A percentile compares a stretch with the other conserved stretches of the same genome.
phyloP scores from a whole-genome alignment of 2,888 invertebrate species.

The Acheta domesticus region DNA sequence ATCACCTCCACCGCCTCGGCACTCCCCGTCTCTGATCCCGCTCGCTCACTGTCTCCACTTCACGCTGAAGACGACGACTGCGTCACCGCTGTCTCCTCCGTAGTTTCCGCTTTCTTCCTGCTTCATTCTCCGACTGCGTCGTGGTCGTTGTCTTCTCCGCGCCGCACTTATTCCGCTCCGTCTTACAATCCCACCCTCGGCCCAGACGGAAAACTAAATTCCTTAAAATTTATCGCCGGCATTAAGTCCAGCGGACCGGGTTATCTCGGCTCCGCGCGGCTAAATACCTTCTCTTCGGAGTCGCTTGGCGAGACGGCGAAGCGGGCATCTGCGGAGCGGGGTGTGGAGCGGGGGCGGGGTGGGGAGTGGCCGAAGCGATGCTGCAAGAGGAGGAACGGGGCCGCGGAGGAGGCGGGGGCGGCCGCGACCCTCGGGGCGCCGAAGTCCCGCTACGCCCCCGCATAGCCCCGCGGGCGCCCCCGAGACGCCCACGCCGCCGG shows the following conservation, averaged over 20 bases:
- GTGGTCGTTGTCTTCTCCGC: background rate
- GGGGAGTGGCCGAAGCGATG: background rate
- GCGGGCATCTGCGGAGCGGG: background rate
- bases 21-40: background rate
- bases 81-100: background rate
- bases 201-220: slow-evolving; percentile 5
- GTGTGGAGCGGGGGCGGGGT: background rate
- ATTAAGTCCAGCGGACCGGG: background rate
- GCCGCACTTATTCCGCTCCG: background rate
- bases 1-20: background rate
- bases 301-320: background rate
- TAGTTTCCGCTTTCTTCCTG: background rate
- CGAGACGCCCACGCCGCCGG: no score
- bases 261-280: background rate
- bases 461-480: background rate
- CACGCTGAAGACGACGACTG: background rate
- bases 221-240: background rate
- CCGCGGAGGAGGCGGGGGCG: background rate
- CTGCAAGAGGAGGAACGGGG: background rate
- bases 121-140: background rate
- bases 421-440: background rate
- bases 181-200: background rate
- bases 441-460: background rate
- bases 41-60: background rate
- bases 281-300: slow-evolving; percentile 10